Conservation (phyloP, 2,888 invertebrate species). For the Lithophane socia region DNA sequence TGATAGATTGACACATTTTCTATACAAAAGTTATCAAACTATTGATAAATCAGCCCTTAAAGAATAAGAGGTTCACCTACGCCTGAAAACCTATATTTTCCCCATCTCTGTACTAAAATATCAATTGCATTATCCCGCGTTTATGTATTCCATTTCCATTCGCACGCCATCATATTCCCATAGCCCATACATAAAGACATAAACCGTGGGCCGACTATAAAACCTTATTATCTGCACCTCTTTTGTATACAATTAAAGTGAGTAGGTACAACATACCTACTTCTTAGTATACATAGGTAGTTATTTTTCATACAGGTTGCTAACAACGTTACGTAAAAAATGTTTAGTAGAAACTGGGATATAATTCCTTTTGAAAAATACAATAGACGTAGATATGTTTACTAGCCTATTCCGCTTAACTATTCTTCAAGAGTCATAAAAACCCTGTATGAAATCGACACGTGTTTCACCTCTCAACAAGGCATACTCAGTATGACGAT, state of each 20-base stretch:
- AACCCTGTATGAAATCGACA: too few relatives aligned
- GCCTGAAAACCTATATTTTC: slow-evolving; percentile 14
- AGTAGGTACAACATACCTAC: slow-evolving; percentile 51
- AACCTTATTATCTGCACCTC: slow-evolving; percentile 79
- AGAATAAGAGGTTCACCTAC: not conserved
- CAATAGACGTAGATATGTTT: too few relatives aligned
- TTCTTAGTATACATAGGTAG: not conserved
- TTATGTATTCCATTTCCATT: slow-evolving; percentile 59
- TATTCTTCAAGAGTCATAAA: too few relatives aligned
- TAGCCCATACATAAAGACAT: slow-evolving; percentile 75
- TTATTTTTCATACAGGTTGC: not conserved
- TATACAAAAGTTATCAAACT: too few relatives aligned
- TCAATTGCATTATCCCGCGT: slow-evolving; percentile 37
- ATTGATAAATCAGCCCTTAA: too few relatives aligned
- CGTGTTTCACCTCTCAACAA: too few relatives aligned
- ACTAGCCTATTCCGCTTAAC: too few relatives aligned
- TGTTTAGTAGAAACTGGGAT: not conserved
- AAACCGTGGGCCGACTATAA: slow-evolving; percentile 75
- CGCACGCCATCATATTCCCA: slow-evolving; percentile 59
- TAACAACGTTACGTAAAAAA: not conserved
- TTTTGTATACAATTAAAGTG: slow-evolving; percentile 84
- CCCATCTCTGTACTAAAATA: slow-evolving; percentile 50
- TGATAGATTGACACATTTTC: too few relatives aligned
- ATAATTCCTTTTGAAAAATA: not conserved
- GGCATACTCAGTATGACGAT: too few relatives aligned